Evolutionary conservation across 2,888 invertebrate genomes (phyloP).

Genomic region (Callosobruchus maculatus): DNA sequence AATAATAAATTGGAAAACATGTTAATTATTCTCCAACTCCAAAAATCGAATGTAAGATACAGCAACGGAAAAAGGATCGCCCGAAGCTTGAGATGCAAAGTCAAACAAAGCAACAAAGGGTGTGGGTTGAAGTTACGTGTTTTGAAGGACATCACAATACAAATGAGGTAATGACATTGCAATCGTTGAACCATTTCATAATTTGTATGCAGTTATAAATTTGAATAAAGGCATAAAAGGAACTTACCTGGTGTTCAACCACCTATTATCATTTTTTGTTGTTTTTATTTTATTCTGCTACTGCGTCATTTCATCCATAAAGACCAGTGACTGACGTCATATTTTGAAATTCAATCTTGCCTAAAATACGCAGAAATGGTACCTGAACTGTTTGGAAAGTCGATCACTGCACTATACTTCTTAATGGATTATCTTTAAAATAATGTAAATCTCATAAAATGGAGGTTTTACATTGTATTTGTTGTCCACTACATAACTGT

Average conservation of each 20-base stretch:
- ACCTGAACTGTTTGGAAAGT: not conserved
- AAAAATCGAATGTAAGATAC: not conserved
- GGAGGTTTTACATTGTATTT: not conserved
- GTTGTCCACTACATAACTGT: slow-evolving; percentile 19
- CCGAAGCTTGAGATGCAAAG: not conserved
- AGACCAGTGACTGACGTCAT: slow-evolving; percentile 58
- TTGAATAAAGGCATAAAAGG: not conserved
- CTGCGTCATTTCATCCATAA: slow-evolving; percentile 56
- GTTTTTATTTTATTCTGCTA: slow-evolving; percentile 34
- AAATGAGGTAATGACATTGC: slow-evolving; percentile 20
- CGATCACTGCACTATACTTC: not conserved
- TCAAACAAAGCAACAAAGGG: slow-evolving; percentile 36
- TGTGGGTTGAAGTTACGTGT: slow-evolving; percentile 30
- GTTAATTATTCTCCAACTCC: not conserved
- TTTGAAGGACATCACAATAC: slow-evolving; percentile 33
- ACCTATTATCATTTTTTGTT: slow-evolving; percentile 17
- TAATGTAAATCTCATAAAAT: not conserved
- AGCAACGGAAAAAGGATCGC: not conserved
- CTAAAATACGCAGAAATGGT: not conserved
- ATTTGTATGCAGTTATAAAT: slow-evolving; percentile 2
- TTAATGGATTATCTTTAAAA: not conserved
- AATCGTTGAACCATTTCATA: not conserved
- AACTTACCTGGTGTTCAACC: slow-evolving; percentile 18
- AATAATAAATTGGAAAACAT: not conserved
- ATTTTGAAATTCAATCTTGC: slow-evolving; percentile 12